phyloP scores from a whole-genome alignment of 2,113 vertebrate species.

The Pimephales promelas region DNA sequence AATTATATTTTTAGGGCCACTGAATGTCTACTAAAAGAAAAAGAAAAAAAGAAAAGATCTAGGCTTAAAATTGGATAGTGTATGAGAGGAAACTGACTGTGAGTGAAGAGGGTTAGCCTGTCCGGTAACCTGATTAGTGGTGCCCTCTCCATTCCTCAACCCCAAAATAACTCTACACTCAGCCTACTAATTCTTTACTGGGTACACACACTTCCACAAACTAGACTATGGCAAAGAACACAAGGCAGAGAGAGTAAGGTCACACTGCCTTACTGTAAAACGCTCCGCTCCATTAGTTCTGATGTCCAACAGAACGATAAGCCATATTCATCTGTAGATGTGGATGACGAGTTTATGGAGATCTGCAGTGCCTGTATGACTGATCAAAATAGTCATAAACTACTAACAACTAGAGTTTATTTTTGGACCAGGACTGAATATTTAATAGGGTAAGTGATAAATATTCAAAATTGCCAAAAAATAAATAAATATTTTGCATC shows the following conservation, averaged over 20 bases:
- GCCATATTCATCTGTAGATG: not conserved
- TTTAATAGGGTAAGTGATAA: conserved; percentile 49
- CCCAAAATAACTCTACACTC: conserved; percentile 71
- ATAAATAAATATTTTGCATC: conserved; percentile 25
- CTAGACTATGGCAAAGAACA: conserved; percentile 28
- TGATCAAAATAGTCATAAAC: not conserved
- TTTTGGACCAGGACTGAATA: conserved; percentile 16
- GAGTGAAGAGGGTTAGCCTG: not conserved
- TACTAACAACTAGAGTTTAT: not conserved
- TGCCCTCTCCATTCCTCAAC: conserved; percentile 59
- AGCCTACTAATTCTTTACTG: conserved; percentile 42
- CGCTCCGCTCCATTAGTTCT: not conserved
- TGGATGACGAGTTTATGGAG: not conserved
- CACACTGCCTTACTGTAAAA: conserved; percentile 1
- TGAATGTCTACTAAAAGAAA: not conserved
- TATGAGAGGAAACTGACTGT: conserved; percentile 5
- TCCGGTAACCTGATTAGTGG: conserved; percentile 60
- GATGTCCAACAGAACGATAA: not conserved
- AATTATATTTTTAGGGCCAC: not conserved
- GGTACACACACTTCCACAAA: conserved; percentile 45
- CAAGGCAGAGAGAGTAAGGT: conserved; percentile 34
- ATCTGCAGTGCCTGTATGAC: not conserved
- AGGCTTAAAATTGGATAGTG: not conserved
- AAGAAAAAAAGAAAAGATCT: not conserved
- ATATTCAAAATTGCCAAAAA: conserved; percentile 35